These are phyloP conservation scores for Scolopax bukidnonensis DNA, from an alignment of 2,797 vertebrate genomes.

Conservation along the genomic window DNA sequence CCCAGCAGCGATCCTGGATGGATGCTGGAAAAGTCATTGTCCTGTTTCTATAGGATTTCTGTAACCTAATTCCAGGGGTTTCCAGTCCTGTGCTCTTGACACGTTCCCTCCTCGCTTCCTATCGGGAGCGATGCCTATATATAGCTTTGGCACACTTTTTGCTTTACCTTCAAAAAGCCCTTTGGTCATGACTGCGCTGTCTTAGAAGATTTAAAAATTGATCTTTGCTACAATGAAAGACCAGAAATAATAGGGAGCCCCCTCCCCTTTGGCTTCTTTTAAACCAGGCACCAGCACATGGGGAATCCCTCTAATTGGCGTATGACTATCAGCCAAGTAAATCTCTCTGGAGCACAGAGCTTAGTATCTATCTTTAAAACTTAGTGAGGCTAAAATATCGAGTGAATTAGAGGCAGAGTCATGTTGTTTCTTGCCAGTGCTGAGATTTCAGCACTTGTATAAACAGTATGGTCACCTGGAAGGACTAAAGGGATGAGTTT, in stretches of 20 bases:
- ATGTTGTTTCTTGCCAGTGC: not conserved
- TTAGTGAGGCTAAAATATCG: not conserved
- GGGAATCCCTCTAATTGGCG: not conserved
- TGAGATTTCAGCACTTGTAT: not conserved
- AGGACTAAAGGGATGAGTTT: not conserved
- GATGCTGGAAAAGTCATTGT: not conserved
- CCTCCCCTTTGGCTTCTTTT: not conserved
- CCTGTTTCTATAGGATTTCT: constrained; percentile 24
- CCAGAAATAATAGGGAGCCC: not conserved
- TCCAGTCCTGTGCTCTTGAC: constrained; percentile 36
- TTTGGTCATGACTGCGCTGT: not conserved
- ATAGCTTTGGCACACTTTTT: constrained; percentile 37
- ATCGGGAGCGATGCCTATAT: not conserved
- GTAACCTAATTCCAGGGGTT: constrained; percentile 32
- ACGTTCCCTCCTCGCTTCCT: not conserved
- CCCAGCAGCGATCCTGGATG: not conserved
- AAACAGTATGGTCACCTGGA: not conserved
- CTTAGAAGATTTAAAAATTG: not conserved
- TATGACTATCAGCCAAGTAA: not conserved
- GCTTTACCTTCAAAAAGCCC: constrained; percentile 10
- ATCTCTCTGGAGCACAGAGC: not conserved
- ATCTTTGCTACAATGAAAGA: not conserved
- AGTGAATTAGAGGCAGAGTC: not conserved
- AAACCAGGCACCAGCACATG: not conserved
- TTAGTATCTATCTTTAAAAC: not conserved